phyloP scores from a whole-genome alignment of 2,888 invertebrate genomes.

The Beris chalybata region DNA sequence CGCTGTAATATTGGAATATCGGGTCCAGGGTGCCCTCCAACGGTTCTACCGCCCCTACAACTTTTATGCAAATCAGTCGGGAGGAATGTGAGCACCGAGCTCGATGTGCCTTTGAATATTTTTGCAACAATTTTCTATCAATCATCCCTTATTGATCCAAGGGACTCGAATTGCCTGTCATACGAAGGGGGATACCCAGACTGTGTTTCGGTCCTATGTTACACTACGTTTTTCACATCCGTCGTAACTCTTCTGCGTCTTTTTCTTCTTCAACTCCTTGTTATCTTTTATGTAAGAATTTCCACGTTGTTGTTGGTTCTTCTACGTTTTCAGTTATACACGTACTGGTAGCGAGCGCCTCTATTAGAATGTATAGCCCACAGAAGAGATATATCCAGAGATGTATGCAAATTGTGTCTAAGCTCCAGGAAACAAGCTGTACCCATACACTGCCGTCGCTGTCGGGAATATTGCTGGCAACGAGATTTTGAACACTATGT shows the following conservation, averaged over 20 bases:
- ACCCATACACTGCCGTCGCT: conserved; percentile 23
- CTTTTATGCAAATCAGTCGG: conserved; percentile 28
- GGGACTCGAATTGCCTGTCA: conserved; percentile 35
- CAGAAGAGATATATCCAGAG: conserved; percentile 38
- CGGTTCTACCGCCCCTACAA: no score
- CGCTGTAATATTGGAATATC: no score
- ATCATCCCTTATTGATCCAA: conserved; percentile 39
- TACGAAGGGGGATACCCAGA: conserved; percentile 10
- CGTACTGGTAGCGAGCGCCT: not conserved
- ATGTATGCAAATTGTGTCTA: conserved; percentile 40
- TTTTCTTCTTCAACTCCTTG: conserved; percentile 35
- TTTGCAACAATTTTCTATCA: conserved; percentile 39
- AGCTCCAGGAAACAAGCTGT: conserved; percentile 32
- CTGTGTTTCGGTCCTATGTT: conserved; percentile 26
- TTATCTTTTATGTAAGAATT: conserved; percentile 38
- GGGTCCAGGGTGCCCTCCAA: no score
- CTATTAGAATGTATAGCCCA: conserved; percentile 19
- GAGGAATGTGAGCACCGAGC: conserved; percentile 11
- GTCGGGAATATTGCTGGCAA: conserved; percentile 26
- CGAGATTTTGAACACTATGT: conserved; percentile 5
- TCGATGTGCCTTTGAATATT: conserved; percentile 36
- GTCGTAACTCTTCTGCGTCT: conserved; percentile 30
- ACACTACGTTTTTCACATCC: conserved; percentile 25
- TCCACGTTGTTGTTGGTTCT: conserved; percentile 28
- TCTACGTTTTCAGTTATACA: conserved; percentile 16